Base-by-base conservation (phyloP, 2,113 vertebrate species). In the Notarius lentiginosus region DNA sequence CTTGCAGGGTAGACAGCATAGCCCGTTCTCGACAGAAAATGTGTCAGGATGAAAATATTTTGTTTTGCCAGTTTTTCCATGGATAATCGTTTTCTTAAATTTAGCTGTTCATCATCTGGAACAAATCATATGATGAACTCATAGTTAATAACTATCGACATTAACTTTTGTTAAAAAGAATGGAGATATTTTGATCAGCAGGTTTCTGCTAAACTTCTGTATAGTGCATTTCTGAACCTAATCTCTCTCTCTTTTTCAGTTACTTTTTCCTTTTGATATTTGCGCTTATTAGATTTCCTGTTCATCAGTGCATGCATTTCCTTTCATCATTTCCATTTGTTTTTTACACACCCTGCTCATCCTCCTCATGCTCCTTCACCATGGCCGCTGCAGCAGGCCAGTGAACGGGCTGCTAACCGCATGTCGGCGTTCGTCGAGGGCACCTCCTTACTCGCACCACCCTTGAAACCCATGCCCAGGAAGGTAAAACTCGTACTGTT, bases 361-460 rank as follows among this genome's bases (percentile, higher is more conserved):
- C 58, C 90, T 90, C 88, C 55, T 68, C 88, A 82, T 83, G 92
- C 84, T 91, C 90, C 90, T 90, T 91, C 91, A 91, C 91, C 91
- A 51, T 90, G 91, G 92, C 92, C 47, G 85, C 91, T 92, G 89
- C 93, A 90, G 88, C 95, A 98, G 97, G 95, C 96, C 93, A 93
- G 88, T 86, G 96, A 97, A 91, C 92, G 94, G 91, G 93, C 88
- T 90, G 88, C 94, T 94, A 96, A 96, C 95, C 96, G 97, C 93
- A 96, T 97, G 94, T 98, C 97, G 89, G 96, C 96, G 90, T 96
- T 94, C 95, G 92, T 97, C 88, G 96, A 97, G 95, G 95, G 93
- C 89, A 87, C 95, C 93, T 93, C 95, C 94, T 73, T 93, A 92
- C 94, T 93, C 90, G 92, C 94, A 55, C 92, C 94, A 92, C 96